Evolutionary conservation across 2,797 vertebrate genomes (phyloP).

Genomic region (Danio kyathit): DNA sequence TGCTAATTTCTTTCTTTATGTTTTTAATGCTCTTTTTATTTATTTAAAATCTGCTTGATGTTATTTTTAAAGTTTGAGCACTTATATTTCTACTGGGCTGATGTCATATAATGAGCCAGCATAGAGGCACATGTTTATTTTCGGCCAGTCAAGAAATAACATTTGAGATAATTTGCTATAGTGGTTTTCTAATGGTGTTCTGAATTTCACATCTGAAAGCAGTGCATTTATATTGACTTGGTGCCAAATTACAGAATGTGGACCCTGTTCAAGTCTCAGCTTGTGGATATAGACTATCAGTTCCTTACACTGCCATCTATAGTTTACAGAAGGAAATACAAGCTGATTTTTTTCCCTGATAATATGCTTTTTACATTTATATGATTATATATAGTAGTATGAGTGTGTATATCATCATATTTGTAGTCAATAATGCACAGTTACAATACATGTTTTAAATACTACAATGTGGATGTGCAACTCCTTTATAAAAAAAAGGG

Average conservation of each 20-base stretch:
- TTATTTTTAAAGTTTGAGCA: slow-evolving; percentile 1
- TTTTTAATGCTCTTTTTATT: slow-evolving; percentile 12
- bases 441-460: too few species aligned
- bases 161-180: slow-evolving; percentile 30
- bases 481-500: neutral
- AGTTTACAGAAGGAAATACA: slow-evolving; percentile 48
- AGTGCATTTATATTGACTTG: slow-evolving; percentile 26
- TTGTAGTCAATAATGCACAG: neutral
- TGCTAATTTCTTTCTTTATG: neutral
- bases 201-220: slow-evolving; percentile 34
- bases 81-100: slow-evolving; percentile 17
- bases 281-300: slow-evolving; percentile 21
- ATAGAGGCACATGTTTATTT: slow-evolving; percentile 15
- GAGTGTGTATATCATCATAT: neutral
- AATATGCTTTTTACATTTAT: neutral
- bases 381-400: neutral
- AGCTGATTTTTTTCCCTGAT: too few species aligned
- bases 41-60: neutral
- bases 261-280: slow-evolving; percentile 6
- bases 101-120: slow-evolving; percentile 1
- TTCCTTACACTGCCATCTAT: slow-evolving; percentile 64
- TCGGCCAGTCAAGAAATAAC: slow-evolving; percentile 15
- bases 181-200: slow-evolving; percentile 34
- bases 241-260: slow-evolving; percentile 25
- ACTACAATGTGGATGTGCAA: too few species aligned